phyloP scores from a whole-genome alignment of 2,888 invertebrate genomes.

The Pristionchus arcanus region DNA sequence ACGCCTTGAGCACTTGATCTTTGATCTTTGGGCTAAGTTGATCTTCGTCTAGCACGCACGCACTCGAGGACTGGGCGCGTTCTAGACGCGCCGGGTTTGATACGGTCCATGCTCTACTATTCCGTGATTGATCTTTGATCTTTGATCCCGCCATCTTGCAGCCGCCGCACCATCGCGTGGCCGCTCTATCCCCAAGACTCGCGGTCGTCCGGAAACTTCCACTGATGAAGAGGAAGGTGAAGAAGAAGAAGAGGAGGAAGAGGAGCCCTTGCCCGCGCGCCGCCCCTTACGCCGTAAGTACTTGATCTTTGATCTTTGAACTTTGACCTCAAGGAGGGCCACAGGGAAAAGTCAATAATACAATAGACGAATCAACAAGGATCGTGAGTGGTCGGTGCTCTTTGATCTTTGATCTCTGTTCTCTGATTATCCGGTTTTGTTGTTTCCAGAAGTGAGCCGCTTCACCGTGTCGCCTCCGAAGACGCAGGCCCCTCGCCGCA shows the following conservation, averaged over 20 bases:
- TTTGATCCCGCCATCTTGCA: neutral
- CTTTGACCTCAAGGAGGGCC: neutral
- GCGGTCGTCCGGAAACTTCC: too few relatives aligned
- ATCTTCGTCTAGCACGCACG: too few relatives aligned
- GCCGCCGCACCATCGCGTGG: too few relatives aligned
- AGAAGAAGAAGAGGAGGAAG: too few relatives aligned
- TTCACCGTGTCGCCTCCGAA: neutral
- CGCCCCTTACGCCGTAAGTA: neutral
- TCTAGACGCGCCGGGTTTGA: neutral
- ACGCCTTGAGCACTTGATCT: too few relatives aligned
- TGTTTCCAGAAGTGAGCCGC: neutral
- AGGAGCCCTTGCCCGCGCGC: neutral
- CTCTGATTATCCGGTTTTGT: neutral
- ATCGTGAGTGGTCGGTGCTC: neutral
- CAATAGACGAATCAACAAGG: neutral
- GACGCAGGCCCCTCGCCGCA: too few relatives aligned
- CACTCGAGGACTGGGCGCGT: too few relatives aligned
- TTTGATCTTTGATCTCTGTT: neutral
- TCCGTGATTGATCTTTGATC: neutral
- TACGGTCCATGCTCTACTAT: too few relatives aligned
- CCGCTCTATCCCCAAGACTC: too few relatives aligned
- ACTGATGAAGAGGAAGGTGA: too few relatives aligned
- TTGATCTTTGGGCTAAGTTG: too few relatives aligned
- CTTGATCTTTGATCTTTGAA: neutral
- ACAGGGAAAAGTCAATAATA: too few relatives aligned